Evolutionary conservation across 2,113 vertebrate species (phyloP), one percentile per base, ranked within the genome.

Genomic region (Vicugna pacos): DNA sequence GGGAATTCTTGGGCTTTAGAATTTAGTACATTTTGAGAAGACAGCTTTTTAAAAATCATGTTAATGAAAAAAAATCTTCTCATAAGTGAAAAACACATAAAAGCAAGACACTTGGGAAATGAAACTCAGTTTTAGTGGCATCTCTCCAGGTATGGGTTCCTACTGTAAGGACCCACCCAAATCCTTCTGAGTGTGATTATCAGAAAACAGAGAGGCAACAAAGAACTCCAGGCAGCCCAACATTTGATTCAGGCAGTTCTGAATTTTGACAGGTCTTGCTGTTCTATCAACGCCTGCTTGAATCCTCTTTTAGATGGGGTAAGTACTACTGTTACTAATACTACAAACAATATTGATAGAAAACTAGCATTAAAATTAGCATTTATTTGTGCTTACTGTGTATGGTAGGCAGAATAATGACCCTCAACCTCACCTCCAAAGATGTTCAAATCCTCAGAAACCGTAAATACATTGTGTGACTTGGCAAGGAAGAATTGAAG

Each of bases 1-100:
- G 11, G 56, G 9, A 42, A 92, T 64, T 89, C 50, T 30, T 75
- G 62, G 46, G 48, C 38, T 86, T 92, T 48, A 67, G 12, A 28
- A 96, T 81, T 75, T 42, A 80, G 22, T 82, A 20, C 19, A 46
- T 56, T 89, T 95, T 24, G 80, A 62, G 9, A 90, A 83, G 82
- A 70, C 24, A 70, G 9, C 38, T 46, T 75, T 89, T 42, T 42
- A 54, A 58, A 96, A 81, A 22, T 46, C 26, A 76, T 85, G 64
- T 15, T 91, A 94, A 90, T 79, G 70, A 94, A 94, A 93, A 80
- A 79, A 93, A 94, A 94, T 20, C 19, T 70, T 75, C 30, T 72
- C 48, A 35, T 73, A 83, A 89, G 38, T 75, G 87, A 94, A 96
- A 89, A 96, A 69, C 75, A 86, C n/a, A 67, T 79, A 82, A 95